These are phyloP conservation scores for Calypte anna DNA, from an alignment of 2,113 vertebrate genomes.

Conservation along the genomic window DNA sequence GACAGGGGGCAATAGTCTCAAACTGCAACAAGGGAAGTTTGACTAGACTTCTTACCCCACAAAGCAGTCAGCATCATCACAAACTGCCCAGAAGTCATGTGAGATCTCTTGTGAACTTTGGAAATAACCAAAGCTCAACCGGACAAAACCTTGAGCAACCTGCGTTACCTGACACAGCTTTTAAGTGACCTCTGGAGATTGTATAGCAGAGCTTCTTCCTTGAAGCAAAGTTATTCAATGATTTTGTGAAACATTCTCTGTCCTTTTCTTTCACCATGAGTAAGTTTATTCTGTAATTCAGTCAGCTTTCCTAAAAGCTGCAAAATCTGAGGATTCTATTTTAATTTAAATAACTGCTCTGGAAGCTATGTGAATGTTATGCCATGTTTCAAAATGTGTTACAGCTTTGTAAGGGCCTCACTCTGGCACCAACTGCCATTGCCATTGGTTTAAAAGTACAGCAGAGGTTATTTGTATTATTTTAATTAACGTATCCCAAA, in stretches of 20 bases:
- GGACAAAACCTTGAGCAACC: not conserved
- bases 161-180: not conserved
- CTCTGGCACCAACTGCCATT: not conserved
- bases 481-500: not conserved
- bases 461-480: not conserved
- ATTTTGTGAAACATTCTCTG: not conserved
- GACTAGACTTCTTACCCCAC: accelerated
- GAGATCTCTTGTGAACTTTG: not conserved
- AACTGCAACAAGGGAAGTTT: not conserved
- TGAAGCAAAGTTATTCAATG: not conserved
- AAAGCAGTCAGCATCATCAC: not conserved
- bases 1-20: not conserved
- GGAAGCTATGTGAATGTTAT: not conserved
- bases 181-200: too few relatives aligned
- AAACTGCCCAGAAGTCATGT: not conserved
- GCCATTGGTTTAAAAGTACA: not conserved
- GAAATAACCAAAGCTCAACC: not conserved
- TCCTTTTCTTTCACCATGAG: not conserved
- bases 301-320: not conserved
- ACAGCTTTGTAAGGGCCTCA: not conserved
- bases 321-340: not conserved
- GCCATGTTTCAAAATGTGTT: not conserved
- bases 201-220: too few relatives aligned
- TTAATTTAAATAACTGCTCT: not conserved
- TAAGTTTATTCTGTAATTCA: not conserved